Evolutionary conservation across 2,888 invertebrate species (phyloP).

Genomic region (Belgica antarctica): DNA sequence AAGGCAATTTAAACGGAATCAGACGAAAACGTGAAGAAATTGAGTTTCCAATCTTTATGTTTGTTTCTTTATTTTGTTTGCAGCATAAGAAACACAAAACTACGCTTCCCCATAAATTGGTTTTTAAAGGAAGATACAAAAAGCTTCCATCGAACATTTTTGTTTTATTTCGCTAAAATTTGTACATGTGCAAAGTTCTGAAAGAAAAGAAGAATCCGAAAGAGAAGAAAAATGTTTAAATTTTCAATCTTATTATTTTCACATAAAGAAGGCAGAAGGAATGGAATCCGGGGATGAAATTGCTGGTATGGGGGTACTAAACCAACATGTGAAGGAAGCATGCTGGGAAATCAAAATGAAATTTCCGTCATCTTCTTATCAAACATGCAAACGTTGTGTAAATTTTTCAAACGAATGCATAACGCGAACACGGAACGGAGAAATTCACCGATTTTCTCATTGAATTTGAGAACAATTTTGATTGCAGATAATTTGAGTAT

Average conservation of each 20-base stretch:
- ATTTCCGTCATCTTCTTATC: too few species aligned
- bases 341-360: too few species aligned
- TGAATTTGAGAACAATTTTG: too few species aligned
- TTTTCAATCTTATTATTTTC: slow-evolving; percentile 17
- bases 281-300: not conserved
- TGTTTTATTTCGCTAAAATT: not conserved
- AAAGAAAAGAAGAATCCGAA: not conserved
- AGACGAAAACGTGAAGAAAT: not conserved
- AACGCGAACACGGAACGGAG: too few species aligned
- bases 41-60: not conserved
- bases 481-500: too few species aligned
- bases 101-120: not conserved
- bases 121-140: not conserved
- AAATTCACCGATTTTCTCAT: too few species aligned
- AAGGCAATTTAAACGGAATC: not conserved
- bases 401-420: too few species aligned
- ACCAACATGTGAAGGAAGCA: too few species aligned
- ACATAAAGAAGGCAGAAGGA: not conserved
- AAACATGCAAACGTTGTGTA: too few species aligned
- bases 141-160: not conserved
- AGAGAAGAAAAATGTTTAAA: not conserved
- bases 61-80: not conserved
- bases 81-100: not conserved
- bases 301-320: too few species aligned
- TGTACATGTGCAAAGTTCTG: slow-evolving; percentile 20